These are phyloP conservation scores for Nephila pilipes DNA, from an alignment of 1,140 invertebrate genomes.

Conservation along the genomic window DNA sequence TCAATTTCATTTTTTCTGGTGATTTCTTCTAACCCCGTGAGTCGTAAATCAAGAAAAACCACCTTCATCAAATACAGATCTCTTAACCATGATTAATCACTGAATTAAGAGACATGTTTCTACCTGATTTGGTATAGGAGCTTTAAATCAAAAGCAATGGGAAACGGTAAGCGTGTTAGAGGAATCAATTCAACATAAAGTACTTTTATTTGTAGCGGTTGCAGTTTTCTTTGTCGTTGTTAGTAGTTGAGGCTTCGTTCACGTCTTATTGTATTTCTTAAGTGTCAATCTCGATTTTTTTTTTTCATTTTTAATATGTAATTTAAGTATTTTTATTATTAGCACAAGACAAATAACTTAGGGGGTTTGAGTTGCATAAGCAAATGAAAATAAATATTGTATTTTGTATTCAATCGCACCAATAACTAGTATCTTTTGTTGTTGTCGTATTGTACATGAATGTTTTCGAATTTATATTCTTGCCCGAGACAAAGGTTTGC, in stretches of 20 bases:
- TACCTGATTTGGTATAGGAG: neutral
- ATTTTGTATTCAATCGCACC: too few species aligned
- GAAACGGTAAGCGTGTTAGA: neutral
- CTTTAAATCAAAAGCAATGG: slow-evolving; percentile 6
- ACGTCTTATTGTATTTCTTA: neutral
- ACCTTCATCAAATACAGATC: slow-evolving; percentile 5
- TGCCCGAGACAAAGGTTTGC: too few species aligned
- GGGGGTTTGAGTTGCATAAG: too few species aligned
- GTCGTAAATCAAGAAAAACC: neutral
- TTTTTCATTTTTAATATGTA: neutral
- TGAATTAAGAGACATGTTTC: neutral
- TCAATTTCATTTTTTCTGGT: neutral
- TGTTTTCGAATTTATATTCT: too few species aligned
- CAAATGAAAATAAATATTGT: too few species aligned
- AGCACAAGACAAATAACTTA: too few species aligned
- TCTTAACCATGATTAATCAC: slow-evolving; percentile 32
- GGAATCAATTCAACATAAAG: slow-evolving; percentile 27
- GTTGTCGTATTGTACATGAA: too few species aligned
- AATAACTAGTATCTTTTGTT: too few species aligned
- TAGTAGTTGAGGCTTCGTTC: neutral
- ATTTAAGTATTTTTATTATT: neutral
- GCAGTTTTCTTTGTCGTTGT: neutral
- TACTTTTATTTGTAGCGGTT: too few species aligned
- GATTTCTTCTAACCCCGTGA: neutral
- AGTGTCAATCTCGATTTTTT: neutral